Percentiles rank a stretch among this genome's conserved stretches.
phyloP scores from a whole-genome alignment of 2,797 vertebrate species.

The Hippoglossus hippoglossus region DNA sequence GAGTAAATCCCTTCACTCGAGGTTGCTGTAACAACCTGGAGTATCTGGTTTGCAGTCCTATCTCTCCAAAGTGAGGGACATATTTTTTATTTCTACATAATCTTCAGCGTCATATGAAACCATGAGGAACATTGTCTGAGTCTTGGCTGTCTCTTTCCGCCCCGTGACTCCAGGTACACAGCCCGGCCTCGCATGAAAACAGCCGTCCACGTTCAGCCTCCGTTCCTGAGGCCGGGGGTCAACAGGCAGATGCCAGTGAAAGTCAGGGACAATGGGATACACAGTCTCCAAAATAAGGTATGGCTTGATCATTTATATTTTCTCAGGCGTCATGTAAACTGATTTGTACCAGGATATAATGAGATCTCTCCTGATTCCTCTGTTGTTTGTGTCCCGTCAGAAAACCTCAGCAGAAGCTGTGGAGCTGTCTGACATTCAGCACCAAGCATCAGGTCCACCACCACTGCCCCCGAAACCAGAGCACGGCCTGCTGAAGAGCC shows the following conservation, averaged over 20 bases:
- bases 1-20: constrained; percentile 94
- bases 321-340: constrained; percentile 14
- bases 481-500: constrained; percentile 87
- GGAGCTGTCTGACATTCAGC: constrained; percentile 88
- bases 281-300: constrained; percentile 89
- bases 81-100: not conserved
- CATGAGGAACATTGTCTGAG: not conserved
- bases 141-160: not conserved
- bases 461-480: constrained; percentile 91
- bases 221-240: constrained; percentile 89
- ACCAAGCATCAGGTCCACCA: constrained; percentile 79
- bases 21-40: constrained; percentile 95
- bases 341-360: constrained; percentile 23
- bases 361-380: constrained; percentile 21
- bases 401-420: constrained; percentile 85
- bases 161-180: constrained; percentile 83
- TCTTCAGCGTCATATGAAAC: not conserved
- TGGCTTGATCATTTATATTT: constrained; percentile 18
- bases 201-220: constrained; percentile 86
- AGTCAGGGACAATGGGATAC: constrained; percentile 90
- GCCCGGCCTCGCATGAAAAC: constrained; percentile 83
- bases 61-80: constrained; percentile 90
- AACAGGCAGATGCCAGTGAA: constrained; percentile 87
- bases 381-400: constrained; percentile 46
- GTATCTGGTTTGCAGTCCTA: constrained; percentile 94